These are phyloP conservation scores for Lemur catta DNA, from an alignment of 2,797 vertebrate species.

Conservation along the genomic window DNA sequence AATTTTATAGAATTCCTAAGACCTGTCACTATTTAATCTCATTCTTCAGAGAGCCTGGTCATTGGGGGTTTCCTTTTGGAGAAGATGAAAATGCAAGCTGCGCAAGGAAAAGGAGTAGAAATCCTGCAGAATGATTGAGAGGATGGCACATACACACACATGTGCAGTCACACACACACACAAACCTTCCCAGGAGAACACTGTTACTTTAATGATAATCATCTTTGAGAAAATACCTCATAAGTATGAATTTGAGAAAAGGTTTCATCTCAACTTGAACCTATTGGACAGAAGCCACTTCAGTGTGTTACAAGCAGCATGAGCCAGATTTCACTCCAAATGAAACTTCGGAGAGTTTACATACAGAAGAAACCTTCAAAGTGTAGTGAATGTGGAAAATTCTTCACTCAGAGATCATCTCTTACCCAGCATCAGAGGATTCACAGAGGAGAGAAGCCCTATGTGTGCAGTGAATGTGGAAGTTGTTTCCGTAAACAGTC, in stretches of 20 bases:
- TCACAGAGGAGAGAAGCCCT: constrained; percentile 49
- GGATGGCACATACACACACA: neutral
- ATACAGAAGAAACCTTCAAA: constrained; percentile 14
- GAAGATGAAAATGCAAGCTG: neutral
- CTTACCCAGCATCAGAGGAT: constrained; percentile 34
- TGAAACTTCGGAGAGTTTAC: neutral
- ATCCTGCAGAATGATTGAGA: neutral
- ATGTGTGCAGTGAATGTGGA: constrained; percentile 18
- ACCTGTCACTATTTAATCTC: neutral
- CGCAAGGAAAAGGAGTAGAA: neutral
- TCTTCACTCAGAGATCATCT: constrained; percentile 47
- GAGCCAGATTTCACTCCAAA: neutral
- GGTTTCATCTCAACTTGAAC: neutral
- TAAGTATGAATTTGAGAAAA: neutral
- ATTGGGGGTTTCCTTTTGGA: neutral
- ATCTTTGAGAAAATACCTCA: neutral
- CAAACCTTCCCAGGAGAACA: neutral
- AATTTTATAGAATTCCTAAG: neutral
- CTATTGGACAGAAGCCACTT: neutral
- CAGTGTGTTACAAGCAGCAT: neutral
- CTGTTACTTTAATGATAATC: neutral
- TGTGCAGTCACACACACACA: neutral
- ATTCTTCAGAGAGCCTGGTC: neutral
- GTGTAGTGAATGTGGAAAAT: constrained; percentile 58
- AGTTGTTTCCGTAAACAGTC: constrained; percentile 32